phyloP scores from a whole-genome alignment of 1,140 invertebrate species.

The Leucophenga varia region DNA sequence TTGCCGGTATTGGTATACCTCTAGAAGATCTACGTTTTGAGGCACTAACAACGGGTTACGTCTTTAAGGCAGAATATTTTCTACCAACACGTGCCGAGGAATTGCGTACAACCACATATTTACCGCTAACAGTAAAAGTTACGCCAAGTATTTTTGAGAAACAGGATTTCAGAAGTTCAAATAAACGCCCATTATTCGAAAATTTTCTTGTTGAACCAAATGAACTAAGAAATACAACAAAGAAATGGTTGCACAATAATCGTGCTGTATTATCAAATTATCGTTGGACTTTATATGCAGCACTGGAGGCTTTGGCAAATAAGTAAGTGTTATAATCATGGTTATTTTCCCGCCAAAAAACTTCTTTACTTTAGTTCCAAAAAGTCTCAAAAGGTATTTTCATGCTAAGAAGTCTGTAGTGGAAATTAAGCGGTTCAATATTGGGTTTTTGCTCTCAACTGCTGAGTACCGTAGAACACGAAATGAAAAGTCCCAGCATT shows the following conservation, averaged over 20 bases:
- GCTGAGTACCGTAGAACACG: too few relatives aligned
- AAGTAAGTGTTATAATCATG: slow-evolving; percentile 17
- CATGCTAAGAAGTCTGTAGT: too few relatives aligned
- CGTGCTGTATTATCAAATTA: slow-evolving; percentile 43
- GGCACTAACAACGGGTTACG: slow-evolving; percentile 50
- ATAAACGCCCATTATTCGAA: slow-evolving; percentile 38
- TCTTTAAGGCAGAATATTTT: slow-evolving; percentile 51
- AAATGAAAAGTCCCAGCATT: too few relatives aligned
- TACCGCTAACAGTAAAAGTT: slow-evolving; percentile 32
- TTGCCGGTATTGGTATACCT: slow-evolving; percentile 50
- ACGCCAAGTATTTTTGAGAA: slow-evolving; percentile 26
- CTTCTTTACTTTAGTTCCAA: neutral
- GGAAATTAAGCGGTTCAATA: too few relatives aligned
- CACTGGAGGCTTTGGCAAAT: slow-evolving; percentile 38
- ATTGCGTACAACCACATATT: slow-evolving; percentile 28
- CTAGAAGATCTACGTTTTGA: slow-evolving; percentile 45
- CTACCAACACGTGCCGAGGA: slow-evolving; percentile 31
- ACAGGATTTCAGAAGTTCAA: slow-evolving; percentile 1
- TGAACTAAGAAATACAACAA: slow-evolving; percentile 39
- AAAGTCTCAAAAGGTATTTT: too few relatives aligned
- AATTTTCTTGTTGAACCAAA: slow-evolving; percentile 39
- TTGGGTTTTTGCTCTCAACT: too few relatives aligned
- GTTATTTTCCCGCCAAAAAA: neutral
- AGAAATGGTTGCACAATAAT: slow-evolving; percentile 28
- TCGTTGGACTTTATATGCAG: slow-evolving; percentile 48